Base-by-base conservation (phyloP, 2,113 vertebrate species). In the Zosterops borbonicus region DNA sequence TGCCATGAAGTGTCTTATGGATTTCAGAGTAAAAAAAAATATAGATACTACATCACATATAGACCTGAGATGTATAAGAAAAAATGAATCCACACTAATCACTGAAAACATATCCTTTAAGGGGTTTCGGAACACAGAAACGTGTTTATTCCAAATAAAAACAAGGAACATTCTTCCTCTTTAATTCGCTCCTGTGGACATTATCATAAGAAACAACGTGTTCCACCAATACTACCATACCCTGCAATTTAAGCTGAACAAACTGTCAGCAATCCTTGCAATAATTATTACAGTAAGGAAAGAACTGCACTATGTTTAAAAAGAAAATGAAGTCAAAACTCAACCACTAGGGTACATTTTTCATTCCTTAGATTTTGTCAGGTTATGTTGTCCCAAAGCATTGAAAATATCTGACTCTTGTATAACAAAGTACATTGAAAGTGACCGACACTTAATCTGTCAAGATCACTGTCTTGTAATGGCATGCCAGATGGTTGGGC, bases 381-480 rank as follows among this genome's bases (percentile, higher is more conserved):
- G 58, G 17, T 79, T 60, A 9, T 22, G 2, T 71, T 91, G 69
- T 68, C n/a, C 49, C 24, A 79, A 82, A 67, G 6, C 41, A 22
- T 22, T 91, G 23, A 73, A 79, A 87, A 82, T 62, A 47, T 53
- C 58, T 73, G 41, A 60, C 19, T 64, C 22, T 85, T 69, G 13
- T 83, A 27, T 46, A 73, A 37, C 13, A 58, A 73, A 42, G 22
- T 62, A 35, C 85, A 69, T 85, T 90, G 73, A 65, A 92, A 79
- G 46, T 80, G 53, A 69, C 58, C 76, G 68, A 35, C n/a, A 76
- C 79, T 96, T 91, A 87, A 84, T 96, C 23, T 41, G 52, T 83
- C 62, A 83, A 83, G 70, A 83, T 90, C 65, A 24, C 49, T 83
- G n/a, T 90, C 70, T 93, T 93, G 41, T 68, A 91, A 76, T 85